Percentiles rank a stretch among this genome's conserved stretches.
Evolutionary conservation across 2,888 invertebrate species (phyloP).

Genomic region (Lochmaea capreae): DNA sequence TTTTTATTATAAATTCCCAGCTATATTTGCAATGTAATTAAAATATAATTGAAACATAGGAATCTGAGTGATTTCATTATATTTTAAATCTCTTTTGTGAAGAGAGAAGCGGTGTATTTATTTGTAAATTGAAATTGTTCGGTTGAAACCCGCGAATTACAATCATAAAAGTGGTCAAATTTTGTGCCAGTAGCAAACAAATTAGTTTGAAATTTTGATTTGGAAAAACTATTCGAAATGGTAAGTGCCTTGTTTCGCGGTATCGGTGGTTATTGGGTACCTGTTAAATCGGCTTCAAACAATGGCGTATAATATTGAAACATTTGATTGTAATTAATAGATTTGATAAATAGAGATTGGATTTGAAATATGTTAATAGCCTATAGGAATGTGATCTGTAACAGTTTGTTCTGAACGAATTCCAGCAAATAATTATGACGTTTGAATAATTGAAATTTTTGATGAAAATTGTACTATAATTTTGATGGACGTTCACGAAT

Average conservation of each 20-base stretch:
- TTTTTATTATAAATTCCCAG: too few species aligned
- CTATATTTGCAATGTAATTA: conserved; percentile 9
- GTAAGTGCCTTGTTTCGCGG: conserved; percentile 19
- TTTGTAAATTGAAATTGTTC: conserved; percentile 40
- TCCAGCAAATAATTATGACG: not conserved
- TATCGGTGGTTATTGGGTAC: not conserved
- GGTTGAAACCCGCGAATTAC: conserved; percentile 41
- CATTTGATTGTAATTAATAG: conserved; percentile 6
- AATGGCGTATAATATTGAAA: conserved; percentile 3
- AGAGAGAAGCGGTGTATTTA: conserved; percentile 19
- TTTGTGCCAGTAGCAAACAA: conserved; percentile 43
- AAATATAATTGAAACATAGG: conserved; percentile 40
- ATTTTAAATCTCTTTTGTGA: conserved; percentile 27
- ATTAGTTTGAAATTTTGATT: conserved; percentile 40
- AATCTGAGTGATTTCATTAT: conserved; percentile 43
- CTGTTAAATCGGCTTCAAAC: conserved; percentile 1
- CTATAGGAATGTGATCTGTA: conserved; percentile 8
- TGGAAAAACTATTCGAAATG: conserved; percentile 40
- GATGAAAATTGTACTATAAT: not conserved
- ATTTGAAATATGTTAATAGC: conserved; percentile 10
- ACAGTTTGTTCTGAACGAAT: conserved; percentile 8
- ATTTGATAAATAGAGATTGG: not conserved
- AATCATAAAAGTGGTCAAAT: conserved; percentile 43
- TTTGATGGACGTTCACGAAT: not conserved
- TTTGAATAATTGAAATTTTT: not conserved